Percentiles rank a stretch among this genome's conserved stretches.
Evolutionary conservation across 2,888 invertebrate genomes (phyloP).

Genomic region (Hesperia comma): DNA sequence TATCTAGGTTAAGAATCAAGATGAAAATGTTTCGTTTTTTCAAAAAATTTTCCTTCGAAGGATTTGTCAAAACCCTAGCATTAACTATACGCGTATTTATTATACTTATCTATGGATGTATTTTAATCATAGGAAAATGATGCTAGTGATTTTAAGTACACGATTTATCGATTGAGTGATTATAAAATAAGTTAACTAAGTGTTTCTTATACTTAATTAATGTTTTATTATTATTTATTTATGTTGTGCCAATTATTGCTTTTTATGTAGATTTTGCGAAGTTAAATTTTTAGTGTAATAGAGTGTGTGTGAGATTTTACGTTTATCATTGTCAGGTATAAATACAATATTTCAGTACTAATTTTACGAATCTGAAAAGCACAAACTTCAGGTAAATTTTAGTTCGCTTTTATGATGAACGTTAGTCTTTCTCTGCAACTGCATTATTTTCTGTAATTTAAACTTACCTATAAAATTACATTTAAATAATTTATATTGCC

Average conservation of each 20-base stretch:
- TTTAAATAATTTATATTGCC: conserved; percentile 38
- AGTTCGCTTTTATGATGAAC: neutral
- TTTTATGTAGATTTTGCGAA: neutral
- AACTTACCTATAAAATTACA: neutral
- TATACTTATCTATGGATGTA: conserved; percentile 1
- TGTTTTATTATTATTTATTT: conserved; percentile 31
- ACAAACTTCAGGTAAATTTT: neutral
- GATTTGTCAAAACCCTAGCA: conserved; percentile 61
- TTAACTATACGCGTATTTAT: neutral
- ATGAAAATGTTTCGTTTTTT: neutral
- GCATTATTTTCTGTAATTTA: neutral
- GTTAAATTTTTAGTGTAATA: neutral
- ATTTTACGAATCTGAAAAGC: conserved; percentile 1
- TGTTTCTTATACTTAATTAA: conserved; percentile 34
- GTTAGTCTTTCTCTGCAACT: neutral
- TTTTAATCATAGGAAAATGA: conserved; percentile 4
- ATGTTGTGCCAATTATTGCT: conserved; percentile 52
- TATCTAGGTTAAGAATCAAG: no score
- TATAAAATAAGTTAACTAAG: neutral
- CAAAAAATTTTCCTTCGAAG: conserved; percentile 69
- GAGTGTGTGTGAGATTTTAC: neutral
- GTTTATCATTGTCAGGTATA: neutral
- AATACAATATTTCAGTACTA: neutral
- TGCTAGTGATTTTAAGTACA: conserved; percentile 12
- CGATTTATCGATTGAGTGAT: conserved; percentile 43